Evolutionary conservation across 2,797 vertebrate species (phyloP), one percentile per base, ranked within the genome.

Genomic region (Pseudomugil gertrudae): DNA sequence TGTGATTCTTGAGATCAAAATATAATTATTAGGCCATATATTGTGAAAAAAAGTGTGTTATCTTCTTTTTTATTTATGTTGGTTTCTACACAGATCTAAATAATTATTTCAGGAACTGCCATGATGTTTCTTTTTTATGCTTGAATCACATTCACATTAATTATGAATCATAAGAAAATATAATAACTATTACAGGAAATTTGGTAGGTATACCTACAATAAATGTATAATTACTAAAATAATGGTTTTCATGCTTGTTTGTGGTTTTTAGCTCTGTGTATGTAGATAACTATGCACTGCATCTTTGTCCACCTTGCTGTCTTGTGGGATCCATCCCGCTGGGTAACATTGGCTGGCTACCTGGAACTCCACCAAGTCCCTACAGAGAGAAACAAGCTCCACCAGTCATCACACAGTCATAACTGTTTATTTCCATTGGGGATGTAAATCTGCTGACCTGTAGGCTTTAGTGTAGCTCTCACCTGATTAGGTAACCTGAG

Each of bases 401-500:
- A 66, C 57, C 62, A 64, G 60, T 53, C 21, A 33, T 73, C 52
- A 68, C 24, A 65, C 29, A 29, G n/a, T n/a, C n/a, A n/a, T 3
- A 3, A 3, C 13, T 17, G 15, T 6, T 21, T 9, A 26, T 24
- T 21, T 38, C 9, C 56, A 32, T 30, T 27, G 9, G 23, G 15
- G 4, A 56, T 29, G 74, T 75, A 69, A n/a, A 3, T 47, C 33
- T 50, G 30, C 47, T 40, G 52, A 55, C 43, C 54, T 74, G 72
- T 27, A 76, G 79, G 56, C 50, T 61, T 72, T 57, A 68, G 23
- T 38, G 48, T 72, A 60, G 58, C 29, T 63, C 78, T 66, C 92
- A 96, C 97, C 96, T 99, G 98, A 83, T 96, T 97, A 57, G 97
- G 96, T 96, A 99, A 96, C 94, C 97, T 95, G 91, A 98, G 87